Evolutionary conservation across 2,888 invertebrate species (phyloP).

Genomic region (Euzetes globulus): DNA sequence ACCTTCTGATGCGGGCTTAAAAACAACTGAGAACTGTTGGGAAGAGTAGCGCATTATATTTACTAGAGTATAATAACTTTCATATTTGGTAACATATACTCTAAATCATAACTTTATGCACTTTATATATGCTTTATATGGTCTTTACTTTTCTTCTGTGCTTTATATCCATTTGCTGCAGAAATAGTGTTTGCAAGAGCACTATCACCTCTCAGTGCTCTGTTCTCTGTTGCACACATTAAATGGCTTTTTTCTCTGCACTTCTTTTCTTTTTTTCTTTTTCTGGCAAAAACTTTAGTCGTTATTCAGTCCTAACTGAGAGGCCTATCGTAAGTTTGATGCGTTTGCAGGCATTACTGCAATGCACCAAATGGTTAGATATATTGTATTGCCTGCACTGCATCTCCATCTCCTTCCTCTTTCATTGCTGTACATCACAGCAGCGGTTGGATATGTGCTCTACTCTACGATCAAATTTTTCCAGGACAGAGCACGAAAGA

Average conservation of each 20-base stretch:
- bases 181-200: neutral
- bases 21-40: neutral
- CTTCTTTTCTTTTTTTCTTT: neutral
- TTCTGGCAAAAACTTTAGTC: conserved; percentile 13
- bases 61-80: conserved; percentile 10
- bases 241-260: neutral
- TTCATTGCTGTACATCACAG: conserved; percentile 9
- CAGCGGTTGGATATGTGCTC: conserved; percentile 20
- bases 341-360: conserved; percentile 12
- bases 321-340: conserved; percentile 1
- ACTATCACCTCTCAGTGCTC: conserved; percentile 19
- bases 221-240: conserved; percentile 21
- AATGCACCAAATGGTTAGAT: conserved; percentile 25
- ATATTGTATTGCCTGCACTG: conserved; percentile 1
- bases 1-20: conserved; percentile 26
- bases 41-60: neutral
- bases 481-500: conserved; percentile 27
- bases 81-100: conserved; percentile 24
- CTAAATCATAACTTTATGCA: conserved; percentile 20
- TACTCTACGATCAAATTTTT: conserved; percentile 5
- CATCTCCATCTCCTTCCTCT: conserved; percentile 14
- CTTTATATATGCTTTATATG: conserved; percentile 12
- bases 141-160: neutral
- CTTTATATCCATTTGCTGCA: neutral
- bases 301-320: conserved; percentile 17